Evolutionary conservation across 2,113 vertebrate species (phyloP), one percentile per base, ranked within the genome.

Genomic region (Pungitius pungitius): DNA sequence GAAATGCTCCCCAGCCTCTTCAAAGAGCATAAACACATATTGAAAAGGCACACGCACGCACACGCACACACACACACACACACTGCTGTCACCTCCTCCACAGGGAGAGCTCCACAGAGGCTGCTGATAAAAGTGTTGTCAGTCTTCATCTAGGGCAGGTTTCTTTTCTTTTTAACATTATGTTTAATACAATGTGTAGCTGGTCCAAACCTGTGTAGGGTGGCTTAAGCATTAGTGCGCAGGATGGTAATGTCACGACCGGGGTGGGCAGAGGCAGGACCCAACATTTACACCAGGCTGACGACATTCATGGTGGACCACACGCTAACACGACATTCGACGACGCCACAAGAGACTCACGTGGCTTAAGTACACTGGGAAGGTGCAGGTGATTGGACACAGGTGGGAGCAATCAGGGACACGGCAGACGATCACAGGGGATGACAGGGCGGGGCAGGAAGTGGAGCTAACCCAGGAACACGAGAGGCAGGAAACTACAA

Each of bases 11-110:
- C 56, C 51, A 35, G 73, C 80, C 26, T 85, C 80, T 82, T 82
- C 73, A 88, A 85, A 87, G 68, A 65, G 73, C 68, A 67, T 87
- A 85, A 87, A 85, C 86, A 86, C 80, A 86, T 66, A 83, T 79
- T 82, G 73, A 78, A 83, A 73, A 67, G 30, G 54, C 75, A 45
- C 35, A 52, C 11, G 37, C 59, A 72, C 35, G 70, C 57, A 73
- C 65, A 74, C 62, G 77, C 35, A 45, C 65, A 51, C 78, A 69
- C 61, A 67, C 49, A 57, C 64, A 68, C 62, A 78, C 77, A 57
- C 66, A 66, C 15, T 40, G 73, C 80, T 81, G 76, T 85, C 87
- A 85, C 80, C 76, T 80, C 78, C 81, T 79, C 77, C 26, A 26
- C 63, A 52, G 81, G 77, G 72, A 81, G 47, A 80, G 84, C 77